phyloP scores from a whole-genome alignment of 2,113 vertebrate species.

The Tachycineta bicolor region DNA sequence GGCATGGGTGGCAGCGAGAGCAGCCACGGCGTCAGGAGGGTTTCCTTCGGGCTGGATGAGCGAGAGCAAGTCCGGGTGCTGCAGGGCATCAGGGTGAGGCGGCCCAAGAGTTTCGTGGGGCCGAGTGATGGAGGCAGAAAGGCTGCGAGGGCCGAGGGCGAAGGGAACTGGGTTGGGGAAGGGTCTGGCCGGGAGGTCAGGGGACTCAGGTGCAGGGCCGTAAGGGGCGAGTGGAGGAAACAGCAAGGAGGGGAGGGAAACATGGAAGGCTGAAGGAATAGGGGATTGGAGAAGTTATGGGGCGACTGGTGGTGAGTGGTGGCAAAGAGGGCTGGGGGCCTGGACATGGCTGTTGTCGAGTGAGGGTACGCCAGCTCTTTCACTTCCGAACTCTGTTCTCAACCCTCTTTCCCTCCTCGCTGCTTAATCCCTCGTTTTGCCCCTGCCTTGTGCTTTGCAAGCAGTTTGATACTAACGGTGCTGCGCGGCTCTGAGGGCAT shows the following conservation, averaged over 20 bases:
- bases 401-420: accelerated
- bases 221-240: too few species aligned
- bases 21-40: conserved; percentile 77
- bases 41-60: conserved; percentile 89
- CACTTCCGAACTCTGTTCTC: background rate
- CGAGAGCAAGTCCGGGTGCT: conserved; percentile 90
- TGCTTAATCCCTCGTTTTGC: accelerated
- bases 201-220: background rate
- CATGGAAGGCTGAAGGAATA: background rate
- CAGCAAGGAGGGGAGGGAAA: accelerated
- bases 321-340: background rate
- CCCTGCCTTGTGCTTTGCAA: background rate
- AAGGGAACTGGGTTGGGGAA: background rate
- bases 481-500: background rate
- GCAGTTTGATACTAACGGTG: accelerated
- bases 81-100: conserved; percentile 90
- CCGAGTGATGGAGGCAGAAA: background rate
- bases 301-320: background rate
- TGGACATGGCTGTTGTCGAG: background rate
- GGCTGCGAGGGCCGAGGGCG: background rate
- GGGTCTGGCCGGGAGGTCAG: background rate
- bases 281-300: background rate
- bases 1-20: conserved; percentile 85
- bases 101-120: background rate
- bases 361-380: background rate